Evolutionary conservation across 1,140 invertebrate species (phyloP).

Genomic region (Homarus americanus): DNA sequence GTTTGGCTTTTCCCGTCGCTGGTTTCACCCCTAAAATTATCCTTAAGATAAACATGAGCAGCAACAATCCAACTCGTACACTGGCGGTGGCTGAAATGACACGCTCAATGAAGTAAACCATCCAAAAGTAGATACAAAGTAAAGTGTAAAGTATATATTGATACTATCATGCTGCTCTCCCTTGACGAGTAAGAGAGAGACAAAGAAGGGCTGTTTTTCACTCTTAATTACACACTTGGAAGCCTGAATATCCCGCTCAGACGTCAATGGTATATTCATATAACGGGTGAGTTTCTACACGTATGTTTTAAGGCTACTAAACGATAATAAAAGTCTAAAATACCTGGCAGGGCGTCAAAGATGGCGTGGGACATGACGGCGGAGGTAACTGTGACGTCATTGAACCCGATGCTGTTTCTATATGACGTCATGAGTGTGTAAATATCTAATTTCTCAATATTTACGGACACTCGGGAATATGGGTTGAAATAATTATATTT

Average conservation of each 20-base stretch:
- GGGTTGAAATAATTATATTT: too few relatives aligned
- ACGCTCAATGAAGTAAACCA: background rate
- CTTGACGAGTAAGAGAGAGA: background rate
- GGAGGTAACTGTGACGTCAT: conserved; percentile 53
- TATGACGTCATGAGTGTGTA: background rate
- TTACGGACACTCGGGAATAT: background rate
- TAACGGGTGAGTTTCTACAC: too few relatives aligned
- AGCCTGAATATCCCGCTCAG: background rate
- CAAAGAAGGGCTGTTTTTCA: background rate
- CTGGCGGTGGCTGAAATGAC: background rate
- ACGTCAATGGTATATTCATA: background rate
- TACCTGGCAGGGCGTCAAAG: conserved; percentile 67
- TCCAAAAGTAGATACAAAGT: background rate
- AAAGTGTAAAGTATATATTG: background rate
- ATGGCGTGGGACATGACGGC: conserved; percentile 68
- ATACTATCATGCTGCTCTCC: background rate
- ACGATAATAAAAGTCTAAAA: conserved; percentile 14
- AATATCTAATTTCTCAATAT: background rate
- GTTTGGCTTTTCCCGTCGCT: conserved; percentile 68
- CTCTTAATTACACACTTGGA: background rate
- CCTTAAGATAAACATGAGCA: background rate
- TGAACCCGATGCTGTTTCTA: background rate
- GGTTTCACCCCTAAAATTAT: conserved; percentile 50
- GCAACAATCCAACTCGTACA: background rate
- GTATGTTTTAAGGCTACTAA: background rate